Percentiles rank a stretch among this genome's conserved stretches.
Evolutionary conservation across 2,888 invertebrate species (phyloP).

Genomic region (Megamerina dolium): DNA sequence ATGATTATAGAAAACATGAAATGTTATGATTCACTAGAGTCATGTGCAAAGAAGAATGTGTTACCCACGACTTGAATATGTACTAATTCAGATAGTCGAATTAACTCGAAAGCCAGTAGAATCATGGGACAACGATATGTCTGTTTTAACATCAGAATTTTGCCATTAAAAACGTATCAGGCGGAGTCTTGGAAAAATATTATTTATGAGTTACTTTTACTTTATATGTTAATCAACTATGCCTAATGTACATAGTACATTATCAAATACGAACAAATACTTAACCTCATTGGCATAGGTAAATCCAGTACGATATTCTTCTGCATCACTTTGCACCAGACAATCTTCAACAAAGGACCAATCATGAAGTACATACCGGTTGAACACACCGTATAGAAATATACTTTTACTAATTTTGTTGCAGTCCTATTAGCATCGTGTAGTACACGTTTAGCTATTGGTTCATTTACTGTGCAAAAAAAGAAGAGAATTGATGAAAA

Average conservation of each 20-base stretch:
- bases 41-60: too few relatives aligned
- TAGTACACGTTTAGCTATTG: constrained; percentile 22
- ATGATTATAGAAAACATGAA: too few relatives aligned
- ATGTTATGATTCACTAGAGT: too few relatives aligned
- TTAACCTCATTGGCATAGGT: constrained; percentile 44
- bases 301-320: constrained; percentile 25
- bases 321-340: constrained; percentile 21
- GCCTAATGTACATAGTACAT: neutral
- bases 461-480: constrained; percentile 21
- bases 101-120: too few relatives aligned
- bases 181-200: too few relatives aligned
- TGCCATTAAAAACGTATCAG: too few relatives aligned
- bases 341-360: constrained; percentile 32
- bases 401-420: constrained; percentile 27
- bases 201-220: too few relatives aligned
- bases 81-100: too few relatives aligned
- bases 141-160: too few relatives aligned
- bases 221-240: neutral
- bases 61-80: too few relatives aligned
- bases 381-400: constrained; percentile 30
- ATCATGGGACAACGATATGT: too few relatives aligned
- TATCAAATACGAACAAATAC: neutral
- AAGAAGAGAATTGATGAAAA: constrained; percentile 6
- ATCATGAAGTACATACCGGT: constrained; percentile 42
- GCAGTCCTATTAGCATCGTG: constrained; percentile 28